phyloP scores from a whole-genome alignment of 2,113 vertebrate genomes.

The Triplophysa tibetana region DNA sequence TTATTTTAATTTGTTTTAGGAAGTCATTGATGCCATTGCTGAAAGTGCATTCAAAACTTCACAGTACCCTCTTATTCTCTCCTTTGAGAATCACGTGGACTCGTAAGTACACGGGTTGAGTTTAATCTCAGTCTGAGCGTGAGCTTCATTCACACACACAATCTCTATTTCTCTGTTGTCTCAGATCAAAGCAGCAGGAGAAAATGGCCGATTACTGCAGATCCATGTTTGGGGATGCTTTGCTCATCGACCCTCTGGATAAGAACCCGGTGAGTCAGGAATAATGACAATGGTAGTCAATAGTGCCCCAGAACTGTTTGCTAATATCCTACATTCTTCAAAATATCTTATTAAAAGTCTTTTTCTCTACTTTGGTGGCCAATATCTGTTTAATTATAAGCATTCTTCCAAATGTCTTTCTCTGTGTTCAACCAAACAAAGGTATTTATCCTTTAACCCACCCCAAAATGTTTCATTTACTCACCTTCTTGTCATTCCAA shows the following conservation, averaged over 20 bases:
- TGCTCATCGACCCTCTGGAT: constrained; percentile 86
- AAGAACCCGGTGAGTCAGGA: constrained; percentile 80
- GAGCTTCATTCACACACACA: neutral
- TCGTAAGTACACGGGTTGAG: constrained; percentile 78
- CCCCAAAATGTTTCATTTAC: no score
- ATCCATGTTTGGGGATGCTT: constrained; percentile 84
- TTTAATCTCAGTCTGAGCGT: no score
- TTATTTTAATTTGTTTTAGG: constrained; percentile 58
- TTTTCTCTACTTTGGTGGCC: no score
- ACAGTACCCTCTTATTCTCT: constrained; percentile 84
- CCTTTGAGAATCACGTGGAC: constrained; percentile 92
- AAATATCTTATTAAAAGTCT: no score
- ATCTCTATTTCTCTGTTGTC: constrained; percentile 10
- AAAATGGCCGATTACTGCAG: constrained; percentile 92
- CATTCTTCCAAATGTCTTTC: no score
- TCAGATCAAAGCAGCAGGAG: constrained; percentile 85
- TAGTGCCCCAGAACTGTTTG: no score
- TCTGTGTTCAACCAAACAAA: no score
- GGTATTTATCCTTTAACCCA: no score
- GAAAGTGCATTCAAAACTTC: constrained; percentile 90
- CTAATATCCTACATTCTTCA: no score
- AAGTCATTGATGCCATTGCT: constrained; percentile 89
- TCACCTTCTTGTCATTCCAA: no score
- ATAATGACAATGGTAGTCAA: no score
- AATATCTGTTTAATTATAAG: no score